These are phyloP conservation scores for Noctilio leporinus DNA, from an alignment of 2,113 vertebrate species.

Conservation along the genomic window DNA sequence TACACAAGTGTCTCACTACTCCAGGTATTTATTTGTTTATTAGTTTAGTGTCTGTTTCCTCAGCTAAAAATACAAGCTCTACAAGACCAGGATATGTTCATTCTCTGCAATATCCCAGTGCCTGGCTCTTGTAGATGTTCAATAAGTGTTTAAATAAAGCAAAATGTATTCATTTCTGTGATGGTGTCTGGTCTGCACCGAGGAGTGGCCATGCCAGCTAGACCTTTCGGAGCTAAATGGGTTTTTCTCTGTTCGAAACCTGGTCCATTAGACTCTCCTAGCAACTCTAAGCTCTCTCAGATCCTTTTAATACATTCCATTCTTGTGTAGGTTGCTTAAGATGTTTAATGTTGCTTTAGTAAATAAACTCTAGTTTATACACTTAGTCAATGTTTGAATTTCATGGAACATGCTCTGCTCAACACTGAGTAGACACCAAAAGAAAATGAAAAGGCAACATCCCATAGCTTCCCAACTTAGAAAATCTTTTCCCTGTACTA, in stretches of 20 bases:
- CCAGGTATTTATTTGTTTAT: neutral
- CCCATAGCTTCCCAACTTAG: neutral
- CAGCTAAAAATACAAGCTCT: neutral
- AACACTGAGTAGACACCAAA: neutral
- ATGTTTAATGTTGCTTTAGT: neutral
- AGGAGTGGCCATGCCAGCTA: neutral
- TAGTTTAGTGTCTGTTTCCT: neutral
- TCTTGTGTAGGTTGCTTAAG: neutral
- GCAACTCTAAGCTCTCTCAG: neutral
- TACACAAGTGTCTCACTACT: neutral
- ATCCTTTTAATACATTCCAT: neutral
- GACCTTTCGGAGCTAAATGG: neutral
- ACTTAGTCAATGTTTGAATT: neutral
- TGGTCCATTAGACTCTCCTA: neutral
- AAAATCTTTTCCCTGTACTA: neutral
- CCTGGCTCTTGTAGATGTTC: neutral
- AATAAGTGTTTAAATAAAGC: neutral
- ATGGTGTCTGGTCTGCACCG: neutral
- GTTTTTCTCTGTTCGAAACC: neutral
- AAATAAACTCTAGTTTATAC: neutral
- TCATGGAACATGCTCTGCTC: neutral
- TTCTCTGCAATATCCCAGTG: neutral
- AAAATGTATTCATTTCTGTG: neutral
- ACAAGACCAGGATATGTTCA: neutral
- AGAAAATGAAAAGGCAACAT: neutral